These are phyloP conservation scores for Hippolais icterina DNA, from an alignment of 2,113 vertebrate species.

Conservation along the genomic window DNA sequence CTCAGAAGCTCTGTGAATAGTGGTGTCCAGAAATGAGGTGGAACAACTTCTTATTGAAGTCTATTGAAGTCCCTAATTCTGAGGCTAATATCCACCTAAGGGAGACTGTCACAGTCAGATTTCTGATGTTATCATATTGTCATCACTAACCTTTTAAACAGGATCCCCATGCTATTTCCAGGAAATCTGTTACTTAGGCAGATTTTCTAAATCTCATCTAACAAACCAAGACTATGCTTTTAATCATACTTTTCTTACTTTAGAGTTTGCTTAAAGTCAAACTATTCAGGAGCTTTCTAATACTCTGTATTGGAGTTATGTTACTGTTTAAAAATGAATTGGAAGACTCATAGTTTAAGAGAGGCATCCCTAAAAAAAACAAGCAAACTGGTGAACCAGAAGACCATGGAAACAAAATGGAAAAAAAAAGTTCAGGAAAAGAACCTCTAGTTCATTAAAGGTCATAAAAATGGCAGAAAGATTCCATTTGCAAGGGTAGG, in stretches of 20 bases:
- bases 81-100: background rate
- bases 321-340: background rate
- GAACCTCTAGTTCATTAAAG: background rate
- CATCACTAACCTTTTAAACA: background rate
- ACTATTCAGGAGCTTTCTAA: background rate
- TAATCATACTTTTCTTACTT: background rate
- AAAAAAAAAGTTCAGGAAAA: background rate
- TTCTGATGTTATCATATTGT: background rate
- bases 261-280: background rate
- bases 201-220: background rate
- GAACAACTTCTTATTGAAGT: background rate
- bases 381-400: background rate
- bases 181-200: background rate
- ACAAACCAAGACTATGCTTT: background rate
- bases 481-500: background rate
- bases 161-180: background rate
- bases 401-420: background rate
- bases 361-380: background rate
- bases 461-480: background rate
- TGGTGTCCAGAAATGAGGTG: background rate
- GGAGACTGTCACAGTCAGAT: background rate
- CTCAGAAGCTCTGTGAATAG: background rate
- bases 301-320: background rate
- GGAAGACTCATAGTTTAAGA: background rate
- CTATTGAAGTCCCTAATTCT: background rate